Conservation (phyloP, 2,113 vertebrate species). For the Clarias magur region DNA sequence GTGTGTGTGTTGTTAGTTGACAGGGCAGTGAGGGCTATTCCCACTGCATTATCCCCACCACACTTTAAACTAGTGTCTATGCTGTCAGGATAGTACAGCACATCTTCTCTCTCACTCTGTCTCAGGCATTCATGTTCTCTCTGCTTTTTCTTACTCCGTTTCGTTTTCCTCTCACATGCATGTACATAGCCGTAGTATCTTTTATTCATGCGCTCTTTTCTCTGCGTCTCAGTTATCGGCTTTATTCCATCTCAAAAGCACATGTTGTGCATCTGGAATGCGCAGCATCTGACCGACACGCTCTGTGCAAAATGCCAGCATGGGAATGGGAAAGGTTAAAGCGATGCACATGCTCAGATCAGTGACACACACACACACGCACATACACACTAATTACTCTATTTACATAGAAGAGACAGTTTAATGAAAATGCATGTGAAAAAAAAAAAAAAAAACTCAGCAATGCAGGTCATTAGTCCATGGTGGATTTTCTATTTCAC, state of each 20-base stretch:
- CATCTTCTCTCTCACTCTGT: slow-evolving; percentile 3
- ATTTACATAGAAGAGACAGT: slow-evolving; percentile 8
- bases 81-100: neutral
- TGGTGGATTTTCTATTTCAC: slow-evolving; percentile 4
- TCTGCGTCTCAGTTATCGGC: neutral
- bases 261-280: slow-evolving; percentile 28
- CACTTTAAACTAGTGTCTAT: slow-evolving; percentile 39
- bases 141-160: neutral
- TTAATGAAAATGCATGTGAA: slow-evolving; percentile 12
- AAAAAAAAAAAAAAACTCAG: neutral
- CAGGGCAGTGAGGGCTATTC: slow-evolving; percentile 27
- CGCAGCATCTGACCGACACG: neutral
- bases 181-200: slow-evolving; percentile 15
- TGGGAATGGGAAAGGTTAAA: slow-evolving; percentile 29
- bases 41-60: slow-evolving; percentile 3
- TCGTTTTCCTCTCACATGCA: slow-evolving; percentile 19
- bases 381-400: neutral
- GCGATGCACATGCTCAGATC: neutral
- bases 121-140: slow-evolving; percentile 4
- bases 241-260: neutral
- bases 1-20: slow-evolving; percentile 21
- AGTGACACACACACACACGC: neutral
- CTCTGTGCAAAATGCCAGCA: slow-evolving; percentile 1
- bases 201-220: slow-evolving; percentile 30
- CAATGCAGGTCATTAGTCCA: slow-evolving; percentile 13